Evolutionary conservation across 2,797 vertebrate species (phyloP), one percentile per base, ranked within the genome.

Genomic region (Takifugu ocellatus): DNA sequence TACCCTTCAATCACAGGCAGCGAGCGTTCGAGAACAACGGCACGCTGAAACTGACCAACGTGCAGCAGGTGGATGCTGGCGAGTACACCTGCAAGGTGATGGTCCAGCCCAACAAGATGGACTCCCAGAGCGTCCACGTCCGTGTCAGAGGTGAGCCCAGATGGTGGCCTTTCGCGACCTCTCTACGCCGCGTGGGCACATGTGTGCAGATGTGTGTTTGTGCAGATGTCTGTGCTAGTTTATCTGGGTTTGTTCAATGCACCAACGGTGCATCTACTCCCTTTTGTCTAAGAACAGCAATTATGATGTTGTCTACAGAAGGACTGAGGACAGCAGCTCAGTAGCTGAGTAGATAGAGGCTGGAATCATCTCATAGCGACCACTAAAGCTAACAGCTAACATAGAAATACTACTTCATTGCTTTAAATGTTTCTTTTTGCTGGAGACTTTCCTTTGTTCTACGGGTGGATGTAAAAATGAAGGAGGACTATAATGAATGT

Each of bases 1-100:
- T 99, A 24, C 97, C 97, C 0, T 99, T 98, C 72, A 99, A 99
- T 86, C 97, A 99, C 67, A 93, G 97, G 6, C 97, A 99, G 92
- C 92, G 96, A 67, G 97, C 97, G 0, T 99, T 98, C 49, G 96
- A 98, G 80, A 99, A 95, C 91, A 99, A 99, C 0, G 97, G 97
- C 33, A 99, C 97, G 0, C 80, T 99, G 36, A 98, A 98, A 78
- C 93, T 99, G 65, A 95, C 92, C 0, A 97, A 99, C 1, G 97
- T 99, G 61, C 97, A 99, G 79, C 97, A 99, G 63, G 93, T 92
- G 9, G 97, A 99, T 0, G 96, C 97, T 51, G 97, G 97, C 0
- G 97, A 98, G 79, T 99, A 99, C 63, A 98, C 94, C 0, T 99
- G 97, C 82, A 97, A 95, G 0, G 97, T 99, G 61, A 91, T 98